These are phyloP conservation scores for Pseudorhombus dupliciocellatus DNA, from an alignment of 2,113 vertebrate genomes.

Conservation along the genomic window DNA sequence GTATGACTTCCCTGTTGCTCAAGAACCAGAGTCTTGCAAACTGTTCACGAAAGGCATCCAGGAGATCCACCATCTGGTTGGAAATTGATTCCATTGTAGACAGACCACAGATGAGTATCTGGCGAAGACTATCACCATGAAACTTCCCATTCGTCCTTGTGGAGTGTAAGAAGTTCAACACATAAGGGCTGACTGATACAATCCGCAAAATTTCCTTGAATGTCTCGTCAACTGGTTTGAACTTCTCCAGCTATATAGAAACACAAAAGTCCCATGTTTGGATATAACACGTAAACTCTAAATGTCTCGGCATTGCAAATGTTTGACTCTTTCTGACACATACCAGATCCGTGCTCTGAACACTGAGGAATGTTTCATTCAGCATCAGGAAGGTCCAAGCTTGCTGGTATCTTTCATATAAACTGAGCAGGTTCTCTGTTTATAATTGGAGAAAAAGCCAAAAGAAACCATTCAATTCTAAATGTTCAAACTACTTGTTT, in stretches of 20 bases:
- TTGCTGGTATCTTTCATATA: slow-evolving; percentile 84
- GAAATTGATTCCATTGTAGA: slow-evolving; percentile 80
- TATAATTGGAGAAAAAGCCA: not conserved
- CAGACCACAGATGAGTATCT: slow-evolving; percentile 72
- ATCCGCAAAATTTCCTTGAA: slow-evolving; percentile 80
- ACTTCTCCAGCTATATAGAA: slow-evolving; percentile 73
- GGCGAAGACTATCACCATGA: slow-evolving; percentile 66
- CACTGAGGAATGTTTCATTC: slow-evolving; percentile 71
- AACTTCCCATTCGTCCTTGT: slow-evolving; percentile 52
- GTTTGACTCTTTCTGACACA: slow-evolving; percentile 20
- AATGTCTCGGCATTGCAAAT: not conserved
- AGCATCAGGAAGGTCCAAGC: slow-evolving; percentile 85
- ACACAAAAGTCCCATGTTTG: slow-evolving; percentile 6
- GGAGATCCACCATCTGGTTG: slow-evolving; percentile 67
- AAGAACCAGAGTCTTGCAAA: slow-evolving; percentile 88
- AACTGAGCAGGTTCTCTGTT: slow-evolving; percentile 77
- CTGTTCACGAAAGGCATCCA: slow-evolving; percentile 69
- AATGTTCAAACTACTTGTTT: not conserved
- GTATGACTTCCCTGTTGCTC: slow-evolving; percentile 82
- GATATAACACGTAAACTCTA: not conserved
- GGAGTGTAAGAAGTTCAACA: slow-evolving; percentile 77
- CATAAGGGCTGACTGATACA: slow-evolving; percentile 71
- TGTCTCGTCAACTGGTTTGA: slow-evolving; percentile 77
- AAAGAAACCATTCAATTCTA: not conserved
- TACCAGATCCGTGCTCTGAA: slow-evolving; percentile 80